Evolutionary conservation across 2,888 invertebrate species (phyloP), one percentile per base, ranked within the genome.

Genomic region (Melinaea menophilus): DNA sequence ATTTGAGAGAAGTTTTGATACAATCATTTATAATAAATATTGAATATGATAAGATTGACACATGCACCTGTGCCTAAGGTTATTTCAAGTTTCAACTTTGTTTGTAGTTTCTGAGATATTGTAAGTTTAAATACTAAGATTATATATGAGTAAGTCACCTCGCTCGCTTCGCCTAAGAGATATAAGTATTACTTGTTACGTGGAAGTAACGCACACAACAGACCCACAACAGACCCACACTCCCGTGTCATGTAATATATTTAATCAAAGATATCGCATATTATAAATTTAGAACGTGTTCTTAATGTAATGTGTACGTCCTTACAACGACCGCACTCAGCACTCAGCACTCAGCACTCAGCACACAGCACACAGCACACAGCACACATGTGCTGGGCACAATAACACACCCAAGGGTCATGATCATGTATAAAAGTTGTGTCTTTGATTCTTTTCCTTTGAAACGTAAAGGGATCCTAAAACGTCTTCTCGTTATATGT

Each of bases 171-270:
- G 57, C 31, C 65, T 51, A 64, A 61, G 64, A 63, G 68, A 67
- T 69, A 61, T 62, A 62, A 58, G 64, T 69, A 70, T 70, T 70
- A 69, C 63, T 55, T 65, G 63, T 64, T 62, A 62, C 61, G 62
- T 59, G 48, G 59, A 63, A 62, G 62, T 64, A 64, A 67, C 58
- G 65, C 69, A 62, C 64, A n/a, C n/a, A n/a, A n/a, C n/a, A n/a
- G n/a, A n/a, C 59, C 63, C 22, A 22, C 22, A 22, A 22, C 22
- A 22, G 22, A 63, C 59, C 69, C 64, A 46, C 55, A 62, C 55
- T 62, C 60, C 57, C 60, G 56, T 31, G 57, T 58, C 59, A 33
- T 58, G 64, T 22, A 22, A 22, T 66, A 66, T 63, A 65, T 70
- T 60, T 62, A 51, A 31, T 51, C 31, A 51, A 31, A 31, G 31